Conservation (phyloP, 1,140 invertebrate genomes). For the Drosophila bipectinata region DNA sequence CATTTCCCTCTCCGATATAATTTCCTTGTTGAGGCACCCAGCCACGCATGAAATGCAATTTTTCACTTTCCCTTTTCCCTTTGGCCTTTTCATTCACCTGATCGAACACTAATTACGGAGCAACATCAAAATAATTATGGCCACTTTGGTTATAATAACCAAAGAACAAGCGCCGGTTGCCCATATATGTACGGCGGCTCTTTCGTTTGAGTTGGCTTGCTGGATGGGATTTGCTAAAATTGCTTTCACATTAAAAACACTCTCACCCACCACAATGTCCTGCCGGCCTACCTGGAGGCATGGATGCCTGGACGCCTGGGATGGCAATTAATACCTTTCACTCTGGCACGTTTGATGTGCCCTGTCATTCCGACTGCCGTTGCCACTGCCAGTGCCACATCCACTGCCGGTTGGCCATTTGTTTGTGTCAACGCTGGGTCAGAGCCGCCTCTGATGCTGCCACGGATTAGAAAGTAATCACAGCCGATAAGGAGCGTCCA, state of each 20-base stretch:
- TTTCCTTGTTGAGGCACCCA: constrained; percentile 69
- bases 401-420: constrained; percentile 66
- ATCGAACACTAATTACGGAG: constrained; percentile 79
- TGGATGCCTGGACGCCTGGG: constrained; percentile 35
- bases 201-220: constrained; percentile 52
- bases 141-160: constrained; percentile 73
- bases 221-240: constrained; percentile 69
- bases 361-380: constrained; percentile 56
- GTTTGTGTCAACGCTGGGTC: constrained; percentile 76
- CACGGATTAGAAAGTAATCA: constrained; percentile 82
- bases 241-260: constrained; percentile 83
- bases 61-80: constrained; percentile 75
- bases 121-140: constrained; percentile 82
- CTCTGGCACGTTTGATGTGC: constrained; percentile 70
- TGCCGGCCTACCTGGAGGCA: constrained; percentile 56
- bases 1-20: constrained; percentile 61
- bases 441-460: constrained; percentile 63
- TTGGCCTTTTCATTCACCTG: constrained; percentile 40
- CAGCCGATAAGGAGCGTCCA: constrained; percentile 76
- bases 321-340: constrained; percentile 80
- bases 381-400: background rate
- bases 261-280: constrained; percentile 45
- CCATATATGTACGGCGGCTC: constrained; percentile 25
- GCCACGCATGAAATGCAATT: constrained; percentile 76
- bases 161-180: constrained; percentile 66